Evolutionary conservation across 2,797 vertebrate species (phyloP).

Genomic region (Mormyrus proboscirostris): DNA sequence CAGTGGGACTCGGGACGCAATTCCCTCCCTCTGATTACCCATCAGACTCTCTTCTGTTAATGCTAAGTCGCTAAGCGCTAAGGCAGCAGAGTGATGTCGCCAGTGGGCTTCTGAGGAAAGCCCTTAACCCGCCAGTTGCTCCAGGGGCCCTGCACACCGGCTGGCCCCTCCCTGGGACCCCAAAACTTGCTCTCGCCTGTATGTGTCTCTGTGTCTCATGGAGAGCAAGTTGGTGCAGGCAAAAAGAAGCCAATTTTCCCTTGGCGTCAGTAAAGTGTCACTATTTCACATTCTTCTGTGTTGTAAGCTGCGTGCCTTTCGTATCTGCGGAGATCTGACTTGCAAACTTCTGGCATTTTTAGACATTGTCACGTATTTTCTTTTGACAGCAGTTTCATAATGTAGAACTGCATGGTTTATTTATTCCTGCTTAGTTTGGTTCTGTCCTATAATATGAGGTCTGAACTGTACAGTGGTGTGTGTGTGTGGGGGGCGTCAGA

Average conservation of each 20-base stretch:
- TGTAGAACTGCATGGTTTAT: background rate
- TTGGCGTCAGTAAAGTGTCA: background rate
- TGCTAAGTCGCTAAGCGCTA: background rate
- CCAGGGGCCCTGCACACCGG: background rate
- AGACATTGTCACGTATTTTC: background rate
- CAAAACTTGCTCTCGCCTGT: background rate
- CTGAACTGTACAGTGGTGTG: background rate
- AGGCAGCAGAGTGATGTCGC: background rate
- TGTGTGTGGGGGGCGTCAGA: background rate
- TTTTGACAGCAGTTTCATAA: background rate
- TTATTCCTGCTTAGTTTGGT: background rate
- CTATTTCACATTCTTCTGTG: background rate
- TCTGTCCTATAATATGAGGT: background rate
- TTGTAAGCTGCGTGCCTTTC: background rate
- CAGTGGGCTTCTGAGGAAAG: background rate
- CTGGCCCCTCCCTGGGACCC: background rate
- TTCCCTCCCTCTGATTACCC: conserved; percentile 21
- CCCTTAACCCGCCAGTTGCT: background rate
- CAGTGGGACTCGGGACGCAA: background rate
- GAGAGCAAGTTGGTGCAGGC: background rate
- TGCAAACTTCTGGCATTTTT: background rate
- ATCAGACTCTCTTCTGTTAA: background rate
- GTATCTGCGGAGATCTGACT: background rate
- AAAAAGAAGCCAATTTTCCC: background rate
- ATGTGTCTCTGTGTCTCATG: background rate